A percentile compares a stretch with the other conserved stretches of the same genome.
These are phyloP conservation scores for Microplitis demolitor DNA, from an alignment of 1,140 invertebrate species.

Conservation along the genomic window DNA sequence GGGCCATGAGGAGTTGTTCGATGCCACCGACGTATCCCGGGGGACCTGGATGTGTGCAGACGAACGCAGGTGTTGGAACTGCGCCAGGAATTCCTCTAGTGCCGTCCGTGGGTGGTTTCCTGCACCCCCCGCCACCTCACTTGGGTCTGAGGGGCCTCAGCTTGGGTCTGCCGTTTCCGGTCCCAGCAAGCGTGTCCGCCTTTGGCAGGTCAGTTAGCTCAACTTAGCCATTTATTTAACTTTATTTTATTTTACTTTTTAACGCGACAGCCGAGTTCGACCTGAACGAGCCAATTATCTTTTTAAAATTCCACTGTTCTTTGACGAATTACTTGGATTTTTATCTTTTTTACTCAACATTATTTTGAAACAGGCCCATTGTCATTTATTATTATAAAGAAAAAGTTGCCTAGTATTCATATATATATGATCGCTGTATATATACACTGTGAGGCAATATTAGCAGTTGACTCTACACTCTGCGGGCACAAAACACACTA, in stretches of 20 bases:
- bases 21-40: slow-evolving; percentile 53
- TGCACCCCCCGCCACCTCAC: slow-evolving; percentile 57
- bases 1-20: slow-evolving; percentile 47
- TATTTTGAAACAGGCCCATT: too few relatives aligned
- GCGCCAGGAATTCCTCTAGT: slow-evolving; percentile 46
- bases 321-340: neutral
- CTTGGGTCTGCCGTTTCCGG: slow-evolving; percentile 58
- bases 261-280: too few relatives aligned
- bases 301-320: neutral
- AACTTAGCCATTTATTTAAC: neutral
- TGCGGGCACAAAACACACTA: too few relatives aligned
- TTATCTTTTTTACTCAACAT: too few relatives aligned
- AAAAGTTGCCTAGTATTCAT: too few relatives aligned
- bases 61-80: slow-evolving; percentile 10
- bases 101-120: slow-evolving; percentile 45
- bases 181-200: slow-evolving; percentile 57
- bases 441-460: neutral
- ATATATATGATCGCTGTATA: too few relatives aligned
- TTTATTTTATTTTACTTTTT: slow-evolving; percentile 11
- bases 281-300: neutral
- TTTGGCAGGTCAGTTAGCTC: slow-evolving; percentile 52
- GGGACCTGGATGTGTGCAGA: slow-evolving; percentile 11
- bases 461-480: neutral
- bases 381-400: neutral
- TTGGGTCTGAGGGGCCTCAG: slow-evolving; percentile 57